phyloP scores from a whole-genome alignment of 1,140 invertebrate genomes.

The Wasmannia auropunctata region DNA sequence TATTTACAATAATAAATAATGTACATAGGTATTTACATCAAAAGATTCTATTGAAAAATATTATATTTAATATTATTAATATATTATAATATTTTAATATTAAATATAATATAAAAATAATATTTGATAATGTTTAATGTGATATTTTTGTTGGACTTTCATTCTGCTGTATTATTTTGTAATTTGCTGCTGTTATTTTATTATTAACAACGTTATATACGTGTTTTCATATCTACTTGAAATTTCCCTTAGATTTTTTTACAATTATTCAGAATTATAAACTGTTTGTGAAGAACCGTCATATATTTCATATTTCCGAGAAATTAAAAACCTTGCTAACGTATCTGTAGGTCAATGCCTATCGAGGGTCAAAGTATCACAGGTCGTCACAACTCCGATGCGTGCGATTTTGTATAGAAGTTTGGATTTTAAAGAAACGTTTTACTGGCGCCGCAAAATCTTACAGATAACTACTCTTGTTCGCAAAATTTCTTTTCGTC shows the following conservation, averaged over 20 bases:
- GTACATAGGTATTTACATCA: not conserved
- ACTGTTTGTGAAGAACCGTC: slow-evolving; percentile 15
- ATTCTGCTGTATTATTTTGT: not conserved
- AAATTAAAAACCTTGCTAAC: slow-evolving; percentile 58
- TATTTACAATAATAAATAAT: slow-evolving; percentile 1
- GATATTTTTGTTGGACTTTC: not conserved
- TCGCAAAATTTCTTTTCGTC: not conserved
- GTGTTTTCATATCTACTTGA: not conserved
- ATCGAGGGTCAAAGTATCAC: slow-evolving; percentile 74
- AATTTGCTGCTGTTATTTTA: not conserved
- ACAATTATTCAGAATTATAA: slow-evolving; percentile 6
- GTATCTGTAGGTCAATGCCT: slow-evolving; percentile 74
- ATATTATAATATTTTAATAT: too few species aligned
- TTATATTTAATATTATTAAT: not conserved
- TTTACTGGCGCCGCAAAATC: slow-evolving; percentile 7
- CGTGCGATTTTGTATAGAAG: slow-evolving; percentile 52
- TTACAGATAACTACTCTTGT: not conserved
- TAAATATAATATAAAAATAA: too few species aligned
- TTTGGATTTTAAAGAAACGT: slow-evolving; percentile 33
- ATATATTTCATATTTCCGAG: slow-evolving; percentile 53
- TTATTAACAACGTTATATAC: not conserved
- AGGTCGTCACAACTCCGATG: slow-evolving; percentile 61
- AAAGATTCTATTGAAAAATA: not conserved
- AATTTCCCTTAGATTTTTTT: not conserved
- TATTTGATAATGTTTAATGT: not conserved